Evolutionary conservation across 2,888 invertebrate species (phyloP).

Genomic region (Hofmannophila pseudospretella): DNA sequence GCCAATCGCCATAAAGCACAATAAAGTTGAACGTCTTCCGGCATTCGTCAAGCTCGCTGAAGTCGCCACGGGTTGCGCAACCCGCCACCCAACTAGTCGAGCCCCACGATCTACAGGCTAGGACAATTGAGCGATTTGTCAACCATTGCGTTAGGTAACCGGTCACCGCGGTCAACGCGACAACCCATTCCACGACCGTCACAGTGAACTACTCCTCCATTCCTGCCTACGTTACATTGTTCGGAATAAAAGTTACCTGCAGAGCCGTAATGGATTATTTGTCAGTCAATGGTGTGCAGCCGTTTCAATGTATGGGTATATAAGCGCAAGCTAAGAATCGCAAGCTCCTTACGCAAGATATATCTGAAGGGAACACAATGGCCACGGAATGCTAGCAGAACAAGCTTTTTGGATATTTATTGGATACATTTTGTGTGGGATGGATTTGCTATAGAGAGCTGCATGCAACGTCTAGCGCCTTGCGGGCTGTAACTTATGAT

Average conservation of each 20-base stretch:
- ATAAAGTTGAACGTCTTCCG: slow-evolving; percentile 67
- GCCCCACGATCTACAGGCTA: slow-evolving; percentile 42
- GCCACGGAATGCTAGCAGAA: slow-evolving; percentile 66
- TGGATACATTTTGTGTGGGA: slow-evolving; percentile 75
- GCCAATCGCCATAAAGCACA: slow-evolving; percentile 63
- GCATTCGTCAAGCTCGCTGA: slow-evolving; percentile 56
- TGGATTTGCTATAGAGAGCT: slow-evolving; percentile 56
- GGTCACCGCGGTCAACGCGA: slow-evolving; percentile 42
- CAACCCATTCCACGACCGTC: slow-evolving; percentile 38
- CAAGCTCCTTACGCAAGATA: slow-evolving; percentile 70
- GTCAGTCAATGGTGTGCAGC: slow-evolving; percentile 53
- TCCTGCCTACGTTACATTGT: slow-evolving; percentile 45
- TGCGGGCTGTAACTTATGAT: slow-evolving; percentile 17
- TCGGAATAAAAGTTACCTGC: slow-evolving; percentile 41
- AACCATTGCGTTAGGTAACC: slow-evolving; percentile 64
- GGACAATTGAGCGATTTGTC: slow-evolving; percentile 77
- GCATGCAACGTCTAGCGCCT: slow-evolving; percentile 40
- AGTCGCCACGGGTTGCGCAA: slow-evolving; percentile 54
- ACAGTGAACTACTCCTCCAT: slow-evolving; percentile 36
- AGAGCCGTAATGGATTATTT: slow-evolving; percentile 59
- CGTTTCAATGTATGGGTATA: slow-evolving; percentile 55
- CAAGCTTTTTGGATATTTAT: slow-evolving; percentile 77
- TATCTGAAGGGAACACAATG: slow-evolving; percentile 71
- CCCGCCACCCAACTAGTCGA: slow-evolving; percentile 59
- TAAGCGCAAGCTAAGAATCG: slow-evolving; percentile 52